Evolutionary conservation across 2,113 vertebrate species (phyloP).

Genomic region (Actinemys pallida): DNA sequence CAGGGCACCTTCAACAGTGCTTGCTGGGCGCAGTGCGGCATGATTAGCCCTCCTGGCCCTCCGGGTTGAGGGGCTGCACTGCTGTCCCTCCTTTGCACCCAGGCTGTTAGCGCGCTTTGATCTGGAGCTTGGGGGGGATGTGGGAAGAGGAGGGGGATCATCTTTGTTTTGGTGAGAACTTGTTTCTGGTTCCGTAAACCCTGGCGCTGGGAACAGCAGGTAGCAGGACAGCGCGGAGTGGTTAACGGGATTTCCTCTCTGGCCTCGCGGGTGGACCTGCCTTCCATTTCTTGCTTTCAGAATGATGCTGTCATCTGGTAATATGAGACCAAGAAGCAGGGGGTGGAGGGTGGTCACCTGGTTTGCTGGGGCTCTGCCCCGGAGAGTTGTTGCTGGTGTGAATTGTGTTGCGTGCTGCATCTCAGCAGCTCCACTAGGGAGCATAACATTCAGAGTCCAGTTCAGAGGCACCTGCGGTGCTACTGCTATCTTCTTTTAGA

Average conservation of each 20-base stretch:
- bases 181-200: background rate
- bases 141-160: background rate
- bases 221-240: fast-evolving
- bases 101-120: background rate
- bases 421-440: no score
- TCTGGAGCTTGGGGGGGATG: constrained; percentile 9
- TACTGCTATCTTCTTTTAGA: no score
- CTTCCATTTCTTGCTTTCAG: constrained; percentile 80
- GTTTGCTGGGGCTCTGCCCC: background rate
- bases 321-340: fast-evolving
- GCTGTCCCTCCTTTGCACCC: constrained; percentile 1
- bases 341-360: fast-evolving
- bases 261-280: constrained; percentile 11
- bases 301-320: constrained; percentile 34
- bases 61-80: background rate
- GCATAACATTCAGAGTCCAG: no score
- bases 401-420: background rate
- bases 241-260: constrained; percentile 4
- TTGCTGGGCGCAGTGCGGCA: background rate
- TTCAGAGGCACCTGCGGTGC: no score
- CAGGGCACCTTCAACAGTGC: constrained; percentile 30
- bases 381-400: background rate
- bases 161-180: background rate
- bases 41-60: background rate
- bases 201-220: background rate